Conservation (phyloP, 2,797 vertebrate genomes). For the Mergus octosetaceus region DNA sequence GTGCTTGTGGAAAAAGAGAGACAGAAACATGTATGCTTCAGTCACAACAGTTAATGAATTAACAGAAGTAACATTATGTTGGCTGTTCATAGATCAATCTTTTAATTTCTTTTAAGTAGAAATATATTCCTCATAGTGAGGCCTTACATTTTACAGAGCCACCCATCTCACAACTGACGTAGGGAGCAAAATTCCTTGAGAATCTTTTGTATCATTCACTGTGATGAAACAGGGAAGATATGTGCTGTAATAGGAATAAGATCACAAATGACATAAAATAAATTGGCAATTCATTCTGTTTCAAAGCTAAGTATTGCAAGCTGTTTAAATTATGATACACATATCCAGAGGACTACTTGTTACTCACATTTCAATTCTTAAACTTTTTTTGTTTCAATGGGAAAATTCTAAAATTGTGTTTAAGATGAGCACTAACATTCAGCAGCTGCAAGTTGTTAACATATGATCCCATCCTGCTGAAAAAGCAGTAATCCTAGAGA, state of each 20-base stretch:
- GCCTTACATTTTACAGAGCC: not conserved
- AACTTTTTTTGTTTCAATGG: not conserved
- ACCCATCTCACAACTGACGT: not conserved
- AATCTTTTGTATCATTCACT: not conserved
- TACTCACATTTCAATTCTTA: not conserved
- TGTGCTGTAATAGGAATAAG: not conserved
- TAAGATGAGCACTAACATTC: not conserved
- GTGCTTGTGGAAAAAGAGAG: not conserved
- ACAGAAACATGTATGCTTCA: not conserved
- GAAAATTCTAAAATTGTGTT: constrained; percentile 29
- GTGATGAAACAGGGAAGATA: not conserved
- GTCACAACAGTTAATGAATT: not conserved
- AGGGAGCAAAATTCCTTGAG: not conserved
- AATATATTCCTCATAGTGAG: not conserved
- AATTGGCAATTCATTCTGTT: not conserved
- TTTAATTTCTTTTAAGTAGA: not conserved
- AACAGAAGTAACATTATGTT: not conserved
- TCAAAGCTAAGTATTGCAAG: not conserved
- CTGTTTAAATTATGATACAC: not conserved
- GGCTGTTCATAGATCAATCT: not conserved
- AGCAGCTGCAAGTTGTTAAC: constrained; percentile 53
- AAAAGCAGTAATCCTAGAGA: constrained; percentile 17
- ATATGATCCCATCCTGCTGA: constrained; percentile 36
- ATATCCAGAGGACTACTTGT: not conserved
- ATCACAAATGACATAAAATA: not conserved